Conservation (phyloP, 1,140 invertebrate genomes). For the Zaprionus ghesquierei region DNA sequence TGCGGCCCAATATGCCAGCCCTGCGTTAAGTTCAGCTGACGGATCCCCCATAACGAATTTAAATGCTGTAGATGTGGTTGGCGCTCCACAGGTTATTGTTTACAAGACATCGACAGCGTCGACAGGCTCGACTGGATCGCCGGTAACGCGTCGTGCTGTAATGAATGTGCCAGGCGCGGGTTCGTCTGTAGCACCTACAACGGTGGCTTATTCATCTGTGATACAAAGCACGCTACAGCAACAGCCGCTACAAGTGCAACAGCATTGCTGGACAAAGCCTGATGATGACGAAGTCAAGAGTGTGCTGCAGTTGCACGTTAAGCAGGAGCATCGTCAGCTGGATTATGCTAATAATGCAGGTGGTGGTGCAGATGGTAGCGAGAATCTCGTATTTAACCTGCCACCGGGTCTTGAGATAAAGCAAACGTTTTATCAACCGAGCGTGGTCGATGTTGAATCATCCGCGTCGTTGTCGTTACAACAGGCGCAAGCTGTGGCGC, state of each 20-base stretch:
- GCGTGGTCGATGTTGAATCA: slow-evolving; percentile 25
- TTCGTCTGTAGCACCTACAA: slow-evolving; percentile 70
- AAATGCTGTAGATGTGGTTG: slow-evolving; percentile 62
- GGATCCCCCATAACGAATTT: slow-evolving; percentile 77
- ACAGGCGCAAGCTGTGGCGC: slow-evolving; percentile 47
- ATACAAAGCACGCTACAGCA: slow-evolving; percentile 81
- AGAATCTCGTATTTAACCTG: slow-evolving; percentile 78
- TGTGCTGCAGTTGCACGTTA: slow-evolving; percentile 76
- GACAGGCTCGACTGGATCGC: slow-evolving; percentile 37
- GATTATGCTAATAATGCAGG: slow-evolving; percentile 61
- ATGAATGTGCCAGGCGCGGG: slow-evolving; percentile 73
- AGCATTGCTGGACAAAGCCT: slow-evolving; percentile 74
- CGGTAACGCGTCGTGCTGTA: slow-evolving; percentile 63
- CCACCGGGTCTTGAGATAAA: slow-evolving; percentile 79
- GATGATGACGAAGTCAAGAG: slow-evolving; percentile 76
- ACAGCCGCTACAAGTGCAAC: slow-evolving; percentile 58
- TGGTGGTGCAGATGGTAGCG: slow-evolving; percentile 43
- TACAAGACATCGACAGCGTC: slow-evolving; percentile 63
- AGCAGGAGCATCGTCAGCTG: slow-evolving; percentile 74
- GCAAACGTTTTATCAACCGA: slow-evolving; percentile 69
- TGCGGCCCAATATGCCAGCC: slow-evolving; percentile 73
- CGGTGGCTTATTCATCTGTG: slow-evolving; percentile 82
- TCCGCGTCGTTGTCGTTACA: slow-evolving; percentile 36
- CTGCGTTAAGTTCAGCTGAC: slow-evolving; percentile 71
- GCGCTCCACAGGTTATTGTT: slow-evolving; percentile 74